Evolutionary conservation across 2,888 invertebrate species (phyloP).

Genomic region (Andrena praecox): DNA sequence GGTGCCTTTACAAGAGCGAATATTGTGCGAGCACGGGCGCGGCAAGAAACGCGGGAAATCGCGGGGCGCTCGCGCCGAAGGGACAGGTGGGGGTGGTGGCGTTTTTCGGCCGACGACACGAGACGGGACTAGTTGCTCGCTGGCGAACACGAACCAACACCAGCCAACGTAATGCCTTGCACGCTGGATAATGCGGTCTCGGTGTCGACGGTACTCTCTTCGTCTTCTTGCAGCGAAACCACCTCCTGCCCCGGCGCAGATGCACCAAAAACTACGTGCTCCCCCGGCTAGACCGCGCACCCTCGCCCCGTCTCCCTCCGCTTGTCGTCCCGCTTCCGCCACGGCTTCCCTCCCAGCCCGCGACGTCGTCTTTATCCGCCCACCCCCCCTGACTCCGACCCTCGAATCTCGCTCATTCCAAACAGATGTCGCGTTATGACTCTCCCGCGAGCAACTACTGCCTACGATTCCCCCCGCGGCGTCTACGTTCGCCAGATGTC

Average conservation of each 20-base stretch:
- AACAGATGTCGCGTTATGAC: constrained; percentile 80
- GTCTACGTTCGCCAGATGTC: constrained; percentile 72
- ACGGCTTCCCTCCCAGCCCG: constrained; percentile 4
- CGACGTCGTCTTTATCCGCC: constrained; percentile 35
- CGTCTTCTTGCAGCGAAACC: constrained; percentile 72
- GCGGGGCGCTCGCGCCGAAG: not conserved
- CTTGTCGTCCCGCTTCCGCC: not conserved
- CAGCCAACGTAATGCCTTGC: constrained; percentile 56
- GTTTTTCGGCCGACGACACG: constrained; percentile 38
- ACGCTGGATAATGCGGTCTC: constrained; percentile 71
- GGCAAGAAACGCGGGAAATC: constrained; percentile 29
- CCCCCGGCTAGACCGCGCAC: constrained; percentile 20
- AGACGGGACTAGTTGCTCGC: constrained; percentile 26
- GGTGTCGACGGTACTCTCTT: constrained; percentile 71
- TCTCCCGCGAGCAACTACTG: constrained; percentile 73
- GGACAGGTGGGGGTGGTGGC: not conserved
- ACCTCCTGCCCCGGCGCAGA: constrained; percentile 42
- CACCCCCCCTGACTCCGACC: not conserved
- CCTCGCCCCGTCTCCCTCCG: not conserved
- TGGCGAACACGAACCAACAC: constrained; percentile 24
- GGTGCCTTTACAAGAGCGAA: constrained; percentile 4
- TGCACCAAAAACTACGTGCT: constrained; percentile 70
- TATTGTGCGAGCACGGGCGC: constrained; percentile 1
- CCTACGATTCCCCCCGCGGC: constrained; percentile 52
- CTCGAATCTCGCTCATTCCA: constrained; percentile 73